These are phyloP conservation scores for Atta texana DNA, from an alignment of 1,140 invertebrate species.

Conservation along the genomic window DNA sequence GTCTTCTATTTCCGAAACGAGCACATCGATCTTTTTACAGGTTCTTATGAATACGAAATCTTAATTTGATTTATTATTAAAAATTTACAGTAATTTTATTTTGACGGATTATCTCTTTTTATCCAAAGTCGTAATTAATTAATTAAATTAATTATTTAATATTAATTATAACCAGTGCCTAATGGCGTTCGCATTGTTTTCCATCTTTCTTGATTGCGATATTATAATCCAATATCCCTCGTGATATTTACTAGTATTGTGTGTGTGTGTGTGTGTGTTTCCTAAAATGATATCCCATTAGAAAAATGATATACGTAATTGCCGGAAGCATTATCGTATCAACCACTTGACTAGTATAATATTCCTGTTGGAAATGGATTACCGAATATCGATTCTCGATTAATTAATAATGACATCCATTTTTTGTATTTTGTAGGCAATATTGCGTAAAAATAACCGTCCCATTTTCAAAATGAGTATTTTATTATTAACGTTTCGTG, in stretches of 20 bases:
- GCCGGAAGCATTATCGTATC: background rate
- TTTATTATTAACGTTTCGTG: conserved; percentile 2
- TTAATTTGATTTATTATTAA: background rate
- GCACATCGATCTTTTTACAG: conserved; percentile 9
- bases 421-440: background rate
- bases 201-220: background rate
- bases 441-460: conserved; percentile 5
- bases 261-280: too few relatives aligned
- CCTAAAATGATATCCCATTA: background rate
- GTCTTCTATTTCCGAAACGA: conserved; percentile 40
- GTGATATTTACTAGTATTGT: background rate
- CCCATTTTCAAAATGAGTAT: conserved; percentile 3
- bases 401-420: background rate
- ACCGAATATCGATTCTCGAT: conserved; percentile 32
- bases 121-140: background rate
- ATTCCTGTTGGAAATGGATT: background rate
- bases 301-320: conserved; percentile 6
- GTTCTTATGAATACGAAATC: conserved; percentile 18
- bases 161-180: background rate
- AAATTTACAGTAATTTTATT: background rate
- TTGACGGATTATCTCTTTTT: background rate
- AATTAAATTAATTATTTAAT: too few relatives aligned
- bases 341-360: background rate
- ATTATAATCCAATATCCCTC: background rate
- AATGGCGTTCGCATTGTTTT: too few relatives aligned